Percentiles rank a stretch among this genome's conserved stretches.
Conservation (phyloP, 1,140 invertebrate genomes). For the Drosophila miranda region DNA sequence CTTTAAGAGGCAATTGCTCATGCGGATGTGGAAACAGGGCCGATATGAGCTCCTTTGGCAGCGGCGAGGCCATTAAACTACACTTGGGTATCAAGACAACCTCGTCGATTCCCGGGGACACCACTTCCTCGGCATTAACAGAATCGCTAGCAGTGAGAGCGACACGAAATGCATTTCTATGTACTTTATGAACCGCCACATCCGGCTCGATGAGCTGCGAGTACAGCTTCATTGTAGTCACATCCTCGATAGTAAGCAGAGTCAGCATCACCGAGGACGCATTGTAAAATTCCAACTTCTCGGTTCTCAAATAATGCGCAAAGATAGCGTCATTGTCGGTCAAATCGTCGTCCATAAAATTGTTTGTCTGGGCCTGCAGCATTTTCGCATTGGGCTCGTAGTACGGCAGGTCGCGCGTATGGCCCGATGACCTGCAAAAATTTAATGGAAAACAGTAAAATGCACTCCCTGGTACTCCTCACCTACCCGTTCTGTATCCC, state of each 20-base stretch:
- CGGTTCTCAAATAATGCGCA: slow-evolving; percentile 25
- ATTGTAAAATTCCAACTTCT: slow-evolving; percentile 42
- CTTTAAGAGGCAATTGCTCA: slow-evolving; percentile 9
- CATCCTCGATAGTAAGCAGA: slow-evolving; percentile 54
- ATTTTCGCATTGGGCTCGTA: slow-evolving; percentile 51
- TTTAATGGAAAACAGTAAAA: background rate
- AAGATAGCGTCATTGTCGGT: slow-evolving; percentile 13
- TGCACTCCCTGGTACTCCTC: background rate
- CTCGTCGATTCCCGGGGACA: slow-evolving; percentile 54
- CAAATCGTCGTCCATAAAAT: slow-evolving; percentile 41
- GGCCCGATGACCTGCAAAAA: slow-evolving; percentile 22
- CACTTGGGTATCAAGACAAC: slow-evolving; percentile 63
- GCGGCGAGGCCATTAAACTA: slow-evolving; percentile 37
- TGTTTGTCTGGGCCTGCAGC: slow-evolving; percentile 22
- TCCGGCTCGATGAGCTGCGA: slow-evolving; percentile 37
- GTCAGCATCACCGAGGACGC: slow-evolving; percentile 49
- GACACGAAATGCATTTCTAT: slow-evolving; percentile 1
- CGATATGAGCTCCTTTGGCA: slow-evolving; percentile 28
- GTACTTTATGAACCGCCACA: slow-evolving; percentile 15
- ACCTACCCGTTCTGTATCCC: slow-evolving; percentile 6
- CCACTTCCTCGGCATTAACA: slow-evolving; percentile 47
- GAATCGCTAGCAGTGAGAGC: background rate
- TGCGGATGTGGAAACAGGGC: slow-evolving; percentile 50
- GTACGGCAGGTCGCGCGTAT: slow-evolving; percentile 1
- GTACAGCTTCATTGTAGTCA: slow-evolving; percentile 49